Evolutionary conservation across 2,888 invertebrate species (phyloP), one percentile per base, ranked within the genome.

Genomic region (Chalcis sispes): DNA sequence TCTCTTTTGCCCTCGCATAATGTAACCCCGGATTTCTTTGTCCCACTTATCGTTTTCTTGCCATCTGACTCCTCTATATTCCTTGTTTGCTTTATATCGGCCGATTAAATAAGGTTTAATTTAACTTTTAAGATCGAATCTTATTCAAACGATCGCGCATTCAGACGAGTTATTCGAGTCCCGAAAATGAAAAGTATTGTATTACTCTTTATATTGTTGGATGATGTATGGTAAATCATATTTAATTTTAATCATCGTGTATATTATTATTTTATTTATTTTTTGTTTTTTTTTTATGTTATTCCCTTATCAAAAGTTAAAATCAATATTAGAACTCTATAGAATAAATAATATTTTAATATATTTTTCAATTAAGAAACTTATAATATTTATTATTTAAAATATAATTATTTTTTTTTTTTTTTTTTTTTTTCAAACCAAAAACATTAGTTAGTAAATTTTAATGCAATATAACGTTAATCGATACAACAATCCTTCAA

Each of bases 1-100:
- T 29, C 69, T 52, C 25, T 64, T 23, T 18, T 29, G 27, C 27
- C 29, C 54, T 13, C 27, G 56, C 29, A 50, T 36, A 61, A 32
- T 2, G 8, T n/a, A 27, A 20, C 58, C 54, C 66, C 56, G 23
- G 69, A 62, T 74, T 56, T 70, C 75, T 75, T 75, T 75, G 75
- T 75, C 64, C 75, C 32, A 64, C 58, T 75, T 64, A 75, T 75
- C 70, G 69, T 40, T 64, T 58, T 64, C 58, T 58, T 69, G 52
- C 50, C 66, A 52, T 66, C 52, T 59, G 52, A 56, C 23, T 54
- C 3, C 50, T 40, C 5, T 23, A 25, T 27, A n/a, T 66, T 50
- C 2, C 29, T 36, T 32, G n/a, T 48, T 72, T 50, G 25, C 36
- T 13, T 42, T 13, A n/a, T 4, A 46, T 46, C 15, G 48, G 29